A percentile compares a stretch with the other conserved stretches of the same genome.
These are phyloP conservation scores for Drosophila macrothrix DNA, from an alignment of 2,888 invertebrate genomes.

Conservation along the genomic window DNA sequence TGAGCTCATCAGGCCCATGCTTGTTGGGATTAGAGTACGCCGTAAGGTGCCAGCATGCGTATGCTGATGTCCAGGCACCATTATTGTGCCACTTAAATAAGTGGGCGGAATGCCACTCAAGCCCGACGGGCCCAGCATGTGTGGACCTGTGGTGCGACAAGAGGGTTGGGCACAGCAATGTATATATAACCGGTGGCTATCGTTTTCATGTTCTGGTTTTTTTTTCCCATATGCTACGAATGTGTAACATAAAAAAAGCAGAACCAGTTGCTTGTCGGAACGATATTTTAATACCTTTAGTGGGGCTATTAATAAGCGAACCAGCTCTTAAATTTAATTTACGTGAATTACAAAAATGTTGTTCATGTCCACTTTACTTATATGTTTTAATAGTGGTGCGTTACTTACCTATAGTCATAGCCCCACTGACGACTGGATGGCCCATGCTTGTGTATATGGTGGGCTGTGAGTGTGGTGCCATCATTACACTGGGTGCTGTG, in stretches of 20 bases:
- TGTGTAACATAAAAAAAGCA: not conserved
- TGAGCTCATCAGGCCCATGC: conserved; percentile 79
- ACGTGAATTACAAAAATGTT: conserved; percentile 4
- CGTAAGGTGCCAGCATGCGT: conserved; percentile 81
- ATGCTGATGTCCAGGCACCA: conserved; percentile 83
- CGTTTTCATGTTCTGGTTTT: not conserved
- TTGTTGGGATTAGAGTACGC: conserved; percentile 82
- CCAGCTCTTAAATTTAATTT: conserved; percentile 8
- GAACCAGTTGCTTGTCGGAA: not conserved
- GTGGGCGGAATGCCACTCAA: conserved; percentile 80
- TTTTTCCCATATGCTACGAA: not conserved
- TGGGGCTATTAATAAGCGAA: conserved; percentile 1
- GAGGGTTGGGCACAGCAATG: not conserved
- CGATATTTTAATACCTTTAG: not conserved
- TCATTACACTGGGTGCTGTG: conserved; percentile 81
- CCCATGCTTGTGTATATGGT: conserved; percentile 81
- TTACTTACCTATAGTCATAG: conserved; percentile 81
- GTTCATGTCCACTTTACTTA: not conserved
- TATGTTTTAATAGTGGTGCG: conserved; percentile 1
- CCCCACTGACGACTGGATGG: conserved; percentile 76
- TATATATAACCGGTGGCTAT: not conserved
- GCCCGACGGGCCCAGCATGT: conserved; percentile 76
- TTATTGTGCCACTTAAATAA: conserved; percentile 82
- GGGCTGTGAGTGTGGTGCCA: conserved; percentile 81
- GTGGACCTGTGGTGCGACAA: conserved; percentile 65